Conservation (phyloP, 2,797 vertebrate species). For the Coluber constrictor region DNA sequence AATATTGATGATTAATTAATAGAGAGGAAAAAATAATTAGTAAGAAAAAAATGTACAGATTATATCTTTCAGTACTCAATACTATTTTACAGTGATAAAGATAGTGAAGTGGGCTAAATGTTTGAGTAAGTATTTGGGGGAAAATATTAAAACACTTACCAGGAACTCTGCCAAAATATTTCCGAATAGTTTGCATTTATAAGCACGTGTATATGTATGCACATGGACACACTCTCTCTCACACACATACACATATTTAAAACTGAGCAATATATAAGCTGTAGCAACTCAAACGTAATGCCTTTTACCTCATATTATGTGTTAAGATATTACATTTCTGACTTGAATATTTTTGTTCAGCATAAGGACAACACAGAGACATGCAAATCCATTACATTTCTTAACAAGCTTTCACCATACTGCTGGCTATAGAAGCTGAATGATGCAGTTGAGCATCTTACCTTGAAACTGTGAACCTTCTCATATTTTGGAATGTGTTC, state of each 20-base stretch:
- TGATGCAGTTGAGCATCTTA: constrained; percentile 68
- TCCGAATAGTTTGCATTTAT: not conserved
- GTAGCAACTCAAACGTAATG: not conserved
- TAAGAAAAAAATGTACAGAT: constrained; percentile 64
- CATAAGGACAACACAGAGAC: not conserved
- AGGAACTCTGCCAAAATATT: constrained; percentile 15
- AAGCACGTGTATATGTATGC: not conserved
- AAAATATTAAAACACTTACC: constrained; percentile 19
- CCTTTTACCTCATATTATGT: not conserved
- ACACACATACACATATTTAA: not conserved
- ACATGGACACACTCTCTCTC: not conserved
- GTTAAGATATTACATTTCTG: not conserved
- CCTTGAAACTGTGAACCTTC: constrained; percentile 99
- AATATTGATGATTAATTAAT: constrained; percentile 60
- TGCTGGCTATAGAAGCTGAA: constrained; percentile 12
- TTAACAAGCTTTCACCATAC: not conserved
- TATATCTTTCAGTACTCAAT: constrained; percentile 68
- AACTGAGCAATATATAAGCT: not conserved
- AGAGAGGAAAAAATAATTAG: constrained; percentile 61
- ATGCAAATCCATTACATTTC: not conserved
- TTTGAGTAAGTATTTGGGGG: constrained; percentile 29
- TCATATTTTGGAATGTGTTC: constrained; percentile 87
- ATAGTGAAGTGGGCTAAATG: constrained; percentile 47
- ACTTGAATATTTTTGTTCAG: not conserved
- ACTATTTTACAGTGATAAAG: constrained; percentile 43